phyloP scores from a whole-genome alignment of 2,888 invertebrate genomes.

The Nomada fabriciana region DNA sequence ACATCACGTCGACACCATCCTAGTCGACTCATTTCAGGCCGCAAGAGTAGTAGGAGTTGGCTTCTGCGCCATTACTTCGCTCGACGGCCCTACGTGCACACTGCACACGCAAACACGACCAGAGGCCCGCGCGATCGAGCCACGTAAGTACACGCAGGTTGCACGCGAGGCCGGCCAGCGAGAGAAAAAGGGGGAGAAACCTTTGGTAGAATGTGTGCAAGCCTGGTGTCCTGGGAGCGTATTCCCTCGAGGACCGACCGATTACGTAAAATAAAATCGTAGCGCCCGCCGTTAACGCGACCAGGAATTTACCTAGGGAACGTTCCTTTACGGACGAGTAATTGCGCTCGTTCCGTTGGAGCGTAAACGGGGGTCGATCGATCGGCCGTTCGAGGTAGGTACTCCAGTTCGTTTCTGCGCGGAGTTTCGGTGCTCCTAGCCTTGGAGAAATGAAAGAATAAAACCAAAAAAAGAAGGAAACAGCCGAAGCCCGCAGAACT shows the following conservation, averaged over 20 bases:
- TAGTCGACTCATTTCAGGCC: conserved; percentile 81
- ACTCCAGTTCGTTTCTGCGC: not conserved
- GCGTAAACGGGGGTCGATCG: not conserved
- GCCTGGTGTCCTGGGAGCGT: conserved; percentile 46
- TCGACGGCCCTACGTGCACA: conserved; percentile 66
- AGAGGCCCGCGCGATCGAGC: conserved; percentile 44
- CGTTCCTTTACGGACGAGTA: conserved; percentile 42
- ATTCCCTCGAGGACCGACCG: conserved; percentile 61
- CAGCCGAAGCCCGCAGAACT: too few species aligned
- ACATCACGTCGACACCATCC: conserved; percentile 84
- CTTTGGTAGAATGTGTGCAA: conserved; percentile 40
- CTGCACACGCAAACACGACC: conserved; percentile 64
- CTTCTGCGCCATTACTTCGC: conserved; percentile 82
- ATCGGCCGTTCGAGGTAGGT: not conserved
- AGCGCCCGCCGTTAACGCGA: conserved; percentile 45
- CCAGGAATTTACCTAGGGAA: conserved; percentile 52
- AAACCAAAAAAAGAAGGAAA: not conserved
- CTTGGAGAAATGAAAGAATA: not conserved
- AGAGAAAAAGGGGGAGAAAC: conserved; percentile 37
- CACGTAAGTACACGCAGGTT: conserved; percentile 58
- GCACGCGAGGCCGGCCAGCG: conserved; percentile 59
- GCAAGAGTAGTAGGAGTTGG: conserved; percentile 78
- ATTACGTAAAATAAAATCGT: conserved; percentile 68
- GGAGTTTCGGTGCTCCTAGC: not conserved
- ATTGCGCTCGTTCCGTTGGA: conserved; percentile 39